phyloP scores from a whole-genome alignment of 2,888 invertebrate species.

The Drosophila pegasa region DNA sequence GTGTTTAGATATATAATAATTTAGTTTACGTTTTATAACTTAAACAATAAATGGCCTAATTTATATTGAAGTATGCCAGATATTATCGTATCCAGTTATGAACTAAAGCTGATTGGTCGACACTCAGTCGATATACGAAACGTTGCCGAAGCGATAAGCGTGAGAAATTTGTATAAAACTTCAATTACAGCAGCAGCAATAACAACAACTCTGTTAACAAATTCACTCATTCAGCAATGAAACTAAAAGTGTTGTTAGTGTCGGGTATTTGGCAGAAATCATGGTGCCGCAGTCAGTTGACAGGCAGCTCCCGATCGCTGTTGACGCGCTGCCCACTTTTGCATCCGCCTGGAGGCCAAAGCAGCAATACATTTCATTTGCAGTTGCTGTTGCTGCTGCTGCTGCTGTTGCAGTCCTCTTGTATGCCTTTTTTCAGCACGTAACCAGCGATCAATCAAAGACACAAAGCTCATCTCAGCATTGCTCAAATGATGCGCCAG shows the following conservation, averaged over 20 bases:
- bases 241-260: slow-evolving; percentile 79
- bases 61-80: neutral
- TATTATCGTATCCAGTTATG: slow-evolving; percentile 14
- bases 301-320: slow-evolving; percentile 73
- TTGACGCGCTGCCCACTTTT: slow-evolving; percentile 59
- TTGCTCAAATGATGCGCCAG: slow-evolving; percentile 68
- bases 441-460: slow-evolving; percentile 77
- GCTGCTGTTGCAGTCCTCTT: slow-evolving; percentile 17
- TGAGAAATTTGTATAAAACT: slow-evolving; percentile 62
- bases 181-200: slow-evolving; percentile 55
- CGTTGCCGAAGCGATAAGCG: slow-evolving; percentile 64
- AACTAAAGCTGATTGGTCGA: slow-evolving; percentile 6
- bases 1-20: slow-evolving; percentile 12
- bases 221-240: slow-evolving; percentile 77
- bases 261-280: slow-evolving; percentile 61
- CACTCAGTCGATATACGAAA: slow-evolving; percentile 25
- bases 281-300: slow-evolving; percentile 57
- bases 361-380: slow-evolving; percentile 37
- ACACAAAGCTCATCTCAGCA: slow-evolving; percentile 56
- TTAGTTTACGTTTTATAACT: slow-evolving; percentile 18
- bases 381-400: slow-evolving; percentile 20
- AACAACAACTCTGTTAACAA: slow-evolving; percentile 64
- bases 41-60: slow-evolving; percentile 1
- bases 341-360: slow-evolving; percentile 68
- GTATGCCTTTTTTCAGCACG: slow-evolving; percentile 63